Conservation (phyloP, 2,888 invertebrate genomes). For the Acronicta aceris region DNA sequence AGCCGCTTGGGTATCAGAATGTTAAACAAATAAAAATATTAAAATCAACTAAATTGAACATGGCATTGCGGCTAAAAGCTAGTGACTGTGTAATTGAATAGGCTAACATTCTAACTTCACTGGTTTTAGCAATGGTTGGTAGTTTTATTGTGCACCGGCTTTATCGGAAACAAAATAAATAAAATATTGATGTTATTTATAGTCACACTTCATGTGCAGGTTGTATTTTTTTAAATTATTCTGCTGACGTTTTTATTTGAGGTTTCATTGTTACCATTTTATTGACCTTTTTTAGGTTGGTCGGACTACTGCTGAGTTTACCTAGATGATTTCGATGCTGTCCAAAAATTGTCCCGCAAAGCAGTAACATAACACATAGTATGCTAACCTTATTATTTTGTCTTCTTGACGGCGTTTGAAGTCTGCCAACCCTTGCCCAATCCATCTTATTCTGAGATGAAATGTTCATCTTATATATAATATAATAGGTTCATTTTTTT, state of each 20-base stretch:
- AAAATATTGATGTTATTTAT: neutral
- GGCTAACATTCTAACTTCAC: constrained; percentile 2
- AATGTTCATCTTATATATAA: no score
- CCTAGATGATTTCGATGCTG: no score
- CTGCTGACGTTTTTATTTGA: neutral
- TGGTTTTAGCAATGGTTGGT: constrained; percentile 2
- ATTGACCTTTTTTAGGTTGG: no score
- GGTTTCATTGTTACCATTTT: neutral
- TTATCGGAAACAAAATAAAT: constrained; percentile 1
- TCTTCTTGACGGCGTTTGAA: no score
- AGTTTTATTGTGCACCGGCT: neutral
- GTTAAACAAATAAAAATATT: neutral
- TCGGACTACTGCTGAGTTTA: no score
- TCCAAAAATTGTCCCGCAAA: no score
- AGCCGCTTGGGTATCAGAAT: no score
- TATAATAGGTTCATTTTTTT: no score
- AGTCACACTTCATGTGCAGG: neutral
- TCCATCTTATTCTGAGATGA: no score
- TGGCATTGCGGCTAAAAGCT: constrained; percentile 1
- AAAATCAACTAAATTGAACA: constrained; percentile 1
- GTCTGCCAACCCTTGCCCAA: no score
- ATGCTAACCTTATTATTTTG: no score
- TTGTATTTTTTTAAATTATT: neutral
- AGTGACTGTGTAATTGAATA: constrained; percentile 9
- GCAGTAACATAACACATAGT: no score